Percentiles rank a stretch among this genome's conserved stretches.
Conservation (phyloP, 2,113 vertebrate genomes). For the Theristicus caerulescens region DNA sequence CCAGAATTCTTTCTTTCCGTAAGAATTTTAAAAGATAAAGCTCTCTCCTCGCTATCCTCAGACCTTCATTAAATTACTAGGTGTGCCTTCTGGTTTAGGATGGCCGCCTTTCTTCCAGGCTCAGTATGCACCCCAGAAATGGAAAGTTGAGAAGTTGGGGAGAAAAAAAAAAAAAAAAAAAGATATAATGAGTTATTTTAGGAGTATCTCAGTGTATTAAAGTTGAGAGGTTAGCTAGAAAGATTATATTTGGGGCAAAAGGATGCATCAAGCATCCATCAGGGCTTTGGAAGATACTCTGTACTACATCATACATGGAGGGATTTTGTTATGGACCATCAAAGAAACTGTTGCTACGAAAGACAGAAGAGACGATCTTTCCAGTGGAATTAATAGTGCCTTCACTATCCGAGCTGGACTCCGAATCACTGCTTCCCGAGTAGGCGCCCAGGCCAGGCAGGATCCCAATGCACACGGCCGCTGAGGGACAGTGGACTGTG, state of each 20-base stretch:
- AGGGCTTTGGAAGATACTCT: slow-evolving; percentile 25
- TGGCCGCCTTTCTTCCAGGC: not conserved
- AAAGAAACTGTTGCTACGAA: slow-evolving; percentile 78
- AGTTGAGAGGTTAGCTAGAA: slow-evolving; percentile 35
- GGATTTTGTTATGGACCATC: slow-evolving; percentile 71
- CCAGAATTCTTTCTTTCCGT: not conserved
- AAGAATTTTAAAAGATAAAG: slow-evolving; percentile 4
- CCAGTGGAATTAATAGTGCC: slow-evolving; percentile 88
- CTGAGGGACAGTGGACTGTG: slow-evolving; percentile 87
- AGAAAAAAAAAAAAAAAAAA: too few species aligned
- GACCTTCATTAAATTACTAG: not conserved
- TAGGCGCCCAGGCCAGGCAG: slow-evolving; percentile 92
- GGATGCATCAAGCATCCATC: not conserved
- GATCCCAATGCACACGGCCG: slow-evolving; percentile 93
- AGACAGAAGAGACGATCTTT: slow-evolving; percentile 84
- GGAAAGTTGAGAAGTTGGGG: not conserved
- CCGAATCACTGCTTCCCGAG: slow-evolving; percentile 95
- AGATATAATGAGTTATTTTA: not conserved
- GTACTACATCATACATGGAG: not conserved
- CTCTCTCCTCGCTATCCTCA: not conserved
- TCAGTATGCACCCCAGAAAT: not conserved
- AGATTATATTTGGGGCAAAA: slow-evolving; percentile 24
- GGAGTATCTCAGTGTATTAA: slow-evolving; percentile 31
- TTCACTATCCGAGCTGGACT: slow-evolving; percentile 97
- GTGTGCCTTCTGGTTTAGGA: not conserved